A percentile compares a stretch with the other conserved stretches of the same genome.
Evolutionary conservation across 2,113 vertebrate genomes (phyloP).

Genomic region (Microcebus griseorufus): DNA sequence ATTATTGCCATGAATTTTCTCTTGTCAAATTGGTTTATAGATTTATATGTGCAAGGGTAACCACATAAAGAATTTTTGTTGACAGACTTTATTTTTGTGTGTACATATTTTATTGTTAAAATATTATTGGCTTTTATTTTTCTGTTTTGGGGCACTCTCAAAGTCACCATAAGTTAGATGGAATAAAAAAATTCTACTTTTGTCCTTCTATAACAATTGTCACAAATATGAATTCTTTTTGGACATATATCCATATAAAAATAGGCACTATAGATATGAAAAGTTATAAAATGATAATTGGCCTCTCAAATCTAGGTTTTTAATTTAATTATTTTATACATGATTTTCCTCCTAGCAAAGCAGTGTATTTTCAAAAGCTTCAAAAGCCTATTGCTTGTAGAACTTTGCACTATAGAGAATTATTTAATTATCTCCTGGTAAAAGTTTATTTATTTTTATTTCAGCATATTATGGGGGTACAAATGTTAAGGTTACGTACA

Average conservation of each 20-base stretch:
- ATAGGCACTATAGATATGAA: neutral
- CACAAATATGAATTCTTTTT: neutral
- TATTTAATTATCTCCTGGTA: neutral
- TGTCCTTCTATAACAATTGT: neutral
- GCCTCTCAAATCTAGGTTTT: neutral
- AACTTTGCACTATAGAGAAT: neutral
- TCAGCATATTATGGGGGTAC: no score
- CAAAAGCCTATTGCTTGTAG: neutral
- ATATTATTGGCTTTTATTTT: neutral
- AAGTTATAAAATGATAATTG: neutral
- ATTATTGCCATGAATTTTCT: neutral
- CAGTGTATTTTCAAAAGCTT: conserved; percentile 31
- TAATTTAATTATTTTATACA: neutral
- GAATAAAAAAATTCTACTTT: neutral
- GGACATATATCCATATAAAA: neutral
- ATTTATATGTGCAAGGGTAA: neutral
- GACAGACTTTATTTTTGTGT: neutral
- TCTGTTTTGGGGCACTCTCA: neutral
- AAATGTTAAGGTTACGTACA: no score
- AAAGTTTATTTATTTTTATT: neutral
- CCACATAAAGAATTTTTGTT: neutral
- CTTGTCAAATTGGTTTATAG: neutral
- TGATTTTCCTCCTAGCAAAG: neutral
- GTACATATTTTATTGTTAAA: neutral
- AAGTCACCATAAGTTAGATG: neutral